Base-by-base conservation (phyloP, 2,888 invertebrate species). In the Hyposoter didymator region DNA sequence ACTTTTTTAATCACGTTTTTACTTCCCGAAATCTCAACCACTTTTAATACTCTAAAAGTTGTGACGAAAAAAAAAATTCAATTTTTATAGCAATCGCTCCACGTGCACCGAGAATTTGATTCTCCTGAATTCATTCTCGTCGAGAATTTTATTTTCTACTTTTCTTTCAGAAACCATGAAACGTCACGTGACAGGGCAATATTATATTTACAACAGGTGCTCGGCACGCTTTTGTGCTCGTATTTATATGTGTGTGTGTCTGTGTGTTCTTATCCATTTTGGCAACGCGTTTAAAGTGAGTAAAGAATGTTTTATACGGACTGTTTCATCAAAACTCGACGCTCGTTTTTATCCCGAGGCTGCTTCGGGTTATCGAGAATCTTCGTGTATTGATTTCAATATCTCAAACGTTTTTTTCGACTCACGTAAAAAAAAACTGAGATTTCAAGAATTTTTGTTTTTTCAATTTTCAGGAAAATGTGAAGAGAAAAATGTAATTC, bases 81-180 rank as follows among this genome's bases (percentile, higher is more conserved):
- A 32, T 22, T 66, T 80, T 62, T 62, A 55, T 19, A 12, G 49
- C 43, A 49, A 84, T 84, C 80, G 84, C 84, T 84, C 84, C 76
- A 84, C 72, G 76, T 59, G 49, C 72, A 82, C 69, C 81, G 62
- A 78, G 49, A 81, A 32, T 62, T 78, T 14, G n/a, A 19, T 22
- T 75, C 22, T 5, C 12, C 45, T 8, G n/a, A 45, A 45, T 62
- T 45, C 45, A 0, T 32, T 6, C 28, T 59, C 59, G 14, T 59
- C 59, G 28, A 14, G 1, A 28, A 59, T 45, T 45, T 43, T 1
- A 45, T 10, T 45, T 59, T 59, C 49, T 17, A 47, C 45, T 35
- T 19, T 72, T 35, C n/a, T 35, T 62, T 78, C 32, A n/a, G 55
- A 69, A 73, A 62, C 19, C 17, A 45, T 19, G 28, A 35, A 64